Conservation (phyloP, 2,888 invertebrate genomes). For the Cremastinae sp. region DNA sequence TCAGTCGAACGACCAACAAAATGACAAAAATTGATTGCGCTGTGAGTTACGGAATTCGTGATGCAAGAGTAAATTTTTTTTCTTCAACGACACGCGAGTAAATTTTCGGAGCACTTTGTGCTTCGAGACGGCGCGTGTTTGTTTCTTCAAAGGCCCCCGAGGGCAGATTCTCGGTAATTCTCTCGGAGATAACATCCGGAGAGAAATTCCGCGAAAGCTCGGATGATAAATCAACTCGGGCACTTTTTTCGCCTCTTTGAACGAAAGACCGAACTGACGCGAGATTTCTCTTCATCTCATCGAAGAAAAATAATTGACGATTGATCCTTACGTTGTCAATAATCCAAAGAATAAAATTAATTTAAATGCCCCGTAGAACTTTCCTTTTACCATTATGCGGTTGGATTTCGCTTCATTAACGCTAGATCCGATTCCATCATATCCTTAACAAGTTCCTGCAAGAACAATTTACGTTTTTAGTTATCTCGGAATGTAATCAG, state of each 20-base stretch:
- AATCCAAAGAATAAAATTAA: background rate
- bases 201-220: slow-evolving; percentile 50
- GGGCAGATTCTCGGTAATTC: slow-evolving; percentile 57
- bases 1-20: background rate
- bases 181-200: slow-evolving; percentile 42
- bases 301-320: no score
- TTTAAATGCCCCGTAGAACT: background rate
- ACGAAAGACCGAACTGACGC: background rate
- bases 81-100: slow-evolving; percentile 34
- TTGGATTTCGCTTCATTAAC: slow-evolving; percentile 94
- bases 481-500: background rate
- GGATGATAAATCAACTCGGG: slow-evolving; percentile 61
- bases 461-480: slow-evolving; percentile 71
- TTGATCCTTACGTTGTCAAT: background rate
- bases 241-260: slow-evolving; percentile 10
- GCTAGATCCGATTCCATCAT: slow-evolving; percentile 96
- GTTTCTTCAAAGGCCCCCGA: slow-evolving; percentile 64
- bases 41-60: background rate
- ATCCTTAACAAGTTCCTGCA: slow-evolving; percentile 91
- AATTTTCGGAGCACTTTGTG: slow-evolving; percentile 50
- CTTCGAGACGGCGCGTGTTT: slow-evolving; percentile 53
- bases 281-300: background rate
- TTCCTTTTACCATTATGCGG: slow-evolving; percentile 83
- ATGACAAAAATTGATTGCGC: background rate
- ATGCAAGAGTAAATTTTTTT: background rate